A percentile compares a stretch with the other conserved stretches of the same genome.
Conservation (phyloP, 2,888 invertebrate genomes). For the Epinotia ramella region DNA sequence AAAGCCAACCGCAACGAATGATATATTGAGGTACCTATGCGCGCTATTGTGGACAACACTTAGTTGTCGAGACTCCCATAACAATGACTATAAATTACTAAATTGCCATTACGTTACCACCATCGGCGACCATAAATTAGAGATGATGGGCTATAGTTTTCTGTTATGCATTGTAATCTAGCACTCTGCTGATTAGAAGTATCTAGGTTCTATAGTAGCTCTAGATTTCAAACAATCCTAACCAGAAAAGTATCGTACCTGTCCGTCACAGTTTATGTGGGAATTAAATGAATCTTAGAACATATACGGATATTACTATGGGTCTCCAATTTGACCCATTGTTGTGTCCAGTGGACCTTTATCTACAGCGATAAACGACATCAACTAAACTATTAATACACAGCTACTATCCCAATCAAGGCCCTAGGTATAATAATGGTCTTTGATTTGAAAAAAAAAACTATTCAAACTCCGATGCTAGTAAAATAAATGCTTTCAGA, state of each 20-base stretch:
- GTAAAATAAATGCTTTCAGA: too few species aligned
- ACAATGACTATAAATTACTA: slow-evolving; percentile 42
- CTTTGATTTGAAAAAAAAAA: neutral
- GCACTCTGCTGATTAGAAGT: slow-evolving; percentile 11
- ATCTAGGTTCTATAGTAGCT: neutral
- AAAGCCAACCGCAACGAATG: slow-evolving; percentile 28
- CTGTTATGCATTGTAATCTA: slow-evolving; percentile 13
- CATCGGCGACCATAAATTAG: slow-evolving; percentile 30
- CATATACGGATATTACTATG: too few species aligned
- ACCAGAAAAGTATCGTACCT: neutral
- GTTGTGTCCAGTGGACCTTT: too few species aligned
- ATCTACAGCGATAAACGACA: too few species aligned
- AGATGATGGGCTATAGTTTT: slow-evolving; percentile 9
- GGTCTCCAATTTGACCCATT: too few species aligned
- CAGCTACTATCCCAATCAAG: too few species aligned
- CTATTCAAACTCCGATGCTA: neutral
- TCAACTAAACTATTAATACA: too few species aligned
- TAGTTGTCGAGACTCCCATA: slow-evolving; percentile 29
- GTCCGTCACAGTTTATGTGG: neutral
- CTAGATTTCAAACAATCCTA: neutral
- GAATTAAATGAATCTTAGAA: neutral
- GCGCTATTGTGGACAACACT: slow-evolving; percentile 28
- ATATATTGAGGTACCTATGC: slow-evolving; percentile 13
- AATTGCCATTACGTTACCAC: slow-evolving; percentile 32
- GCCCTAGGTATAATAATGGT: neutral